phyloP scores from a whole-genome alignment of 2,888 invertebrate genomes.

The Ariolimax columbianus region DNA sequence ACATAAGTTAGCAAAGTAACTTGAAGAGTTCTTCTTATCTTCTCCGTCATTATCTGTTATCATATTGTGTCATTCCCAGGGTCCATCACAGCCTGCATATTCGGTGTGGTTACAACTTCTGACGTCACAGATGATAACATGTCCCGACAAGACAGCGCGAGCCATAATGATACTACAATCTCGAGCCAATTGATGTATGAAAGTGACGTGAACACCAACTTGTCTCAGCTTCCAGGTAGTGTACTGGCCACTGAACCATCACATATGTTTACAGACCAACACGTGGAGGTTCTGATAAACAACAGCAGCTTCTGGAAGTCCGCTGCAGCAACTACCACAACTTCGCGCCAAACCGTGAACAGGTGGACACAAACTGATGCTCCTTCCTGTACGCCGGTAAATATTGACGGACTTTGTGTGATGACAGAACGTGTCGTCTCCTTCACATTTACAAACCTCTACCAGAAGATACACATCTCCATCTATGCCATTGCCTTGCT shows the following conservation, averaged over 20 bases:
- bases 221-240: too few relatives aligned
- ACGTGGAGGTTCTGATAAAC: background rate
- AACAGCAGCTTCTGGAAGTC: background rate
- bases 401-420: constrained; percentile 54
- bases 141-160: background rate
- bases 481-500: constrained; percentile 68
- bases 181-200: too few relatives aligned
- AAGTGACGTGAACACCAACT: too few relatives aligned
- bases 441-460: constrained; percentile 54
- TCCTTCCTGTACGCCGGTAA: background rate
- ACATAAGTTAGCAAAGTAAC: too few relatives aligned
- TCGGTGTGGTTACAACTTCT: background rate
- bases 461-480: constrained; percentile 66
- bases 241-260: background rate
- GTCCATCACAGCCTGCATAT: constrained; percentile 37
- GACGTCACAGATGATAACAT: background rate
- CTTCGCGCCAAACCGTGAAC: too few relatives aligned
- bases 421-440: constrained; percentile 56
- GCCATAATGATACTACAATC: background rate
- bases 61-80: constrained; percentile 7
- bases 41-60: too few relatives aligned
- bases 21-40: too few relatives aligned
- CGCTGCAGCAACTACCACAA: too few relatives aligned
- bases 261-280: background rate
- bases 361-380: too few relatives aligned